Percentiles rank a stretch among this genome's conserved stretches.
Evolutionary conservation across 2,113 vertebrate species (phyloP).

Genomic region (Argyrosomus japonicus): DNA sequence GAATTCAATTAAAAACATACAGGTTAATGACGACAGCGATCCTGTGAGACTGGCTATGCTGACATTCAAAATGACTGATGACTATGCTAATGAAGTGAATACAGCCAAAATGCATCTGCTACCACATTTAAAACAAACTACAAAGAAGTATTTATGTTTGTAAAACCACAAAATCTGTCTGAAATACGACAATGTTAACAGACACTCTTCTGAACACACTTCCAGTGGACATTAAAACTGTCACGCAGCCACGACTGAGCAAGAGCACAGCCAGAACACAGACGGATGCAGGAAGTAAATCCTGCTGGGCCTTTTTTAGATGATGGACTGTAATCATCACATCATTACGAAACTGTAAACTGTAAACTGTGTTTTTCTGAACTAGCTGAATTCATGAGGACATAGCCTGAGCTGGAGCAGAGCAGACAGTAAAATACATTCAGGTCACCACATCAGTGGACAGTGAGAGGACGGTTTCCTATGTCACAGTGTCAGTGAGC

Average conservation of each 20-base stretch:
- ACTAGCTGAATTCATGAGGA: not conserved
- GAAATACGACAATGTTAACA: not conserved
- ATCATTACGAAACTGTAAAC: too few relatives aligned
- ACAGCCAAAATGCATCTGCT: not conserved
- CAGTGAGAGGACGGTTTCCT: conserved; percentile 10
- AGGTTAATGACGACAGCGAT: too few relatives aligned
- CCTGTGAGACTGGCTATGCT: too few relatives aligned
- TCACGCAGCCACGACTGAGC: too few relatives aligned
- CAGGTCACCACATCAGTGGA: conserved; percentile 6
- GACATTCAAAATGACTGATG: not conserved
- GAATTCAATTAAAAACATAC: too few relatives aligned
- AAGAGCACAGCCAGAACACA: too few relatives aligned
- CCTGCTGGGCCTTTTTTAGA: not conserved
- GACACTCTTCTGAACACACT: not conserved
- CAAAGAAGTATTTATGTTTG: not conserved
- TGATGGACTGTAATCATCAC: not conserved
- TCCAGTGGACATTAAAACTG: not conserved
- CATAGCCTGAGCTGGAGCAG: not conserved
- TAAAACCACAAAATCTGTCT: not conserved
- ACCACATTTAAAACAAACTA: not conserved
- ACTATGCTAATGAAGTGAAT: not conserved
- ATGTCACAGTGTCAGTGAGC: conserved; percentile 32
- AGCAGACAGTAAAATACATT: not conserved
- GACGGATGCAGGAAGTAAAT: not conserved
- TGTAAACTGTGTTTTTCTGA: not conserved